Evolutionary conservation across 2,888 invertebrate genomes (phyloP).

Genomic region (Boloria euphrosyne): DNA sequence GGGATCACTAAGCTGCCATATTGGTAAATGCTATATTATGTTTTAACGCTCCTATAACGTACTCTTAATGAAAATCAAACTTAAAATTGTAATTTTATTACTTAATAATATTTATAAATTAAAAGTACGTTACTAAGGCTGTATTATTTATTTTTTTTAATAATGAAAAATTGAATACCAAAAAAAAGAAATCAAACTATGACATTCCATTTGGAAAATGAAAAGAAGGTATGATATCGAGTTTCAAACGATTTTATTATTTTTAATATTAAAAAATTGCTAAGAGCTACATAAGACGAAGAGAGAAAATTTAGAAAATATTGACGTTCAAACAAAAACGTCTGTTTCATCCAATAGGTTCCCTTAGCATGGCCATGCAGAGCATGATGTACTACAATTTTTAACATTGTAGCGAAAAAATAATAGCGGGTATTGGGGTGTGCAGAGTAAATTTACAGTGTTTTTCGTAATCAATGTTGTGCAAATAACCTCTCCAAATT

Average conservation of each 20-base stretch:
- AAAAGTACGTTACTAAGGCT: slow-evolving; percentile 71
- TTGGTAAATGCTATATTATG: slow-evolving; percentile 79
- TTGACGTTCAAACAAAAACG: slow-evolving; percentile 5
- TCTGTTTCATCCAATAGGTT: slow-evolving; percentile 46
- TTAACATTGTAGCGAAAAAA: slow-evolving; percentile 60
- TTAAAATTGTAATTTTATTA: slow-evolving; percentile 6
- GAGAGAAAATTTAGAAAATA: slow-evolving; percentile 21
- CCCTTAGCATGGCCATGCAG: slow-evolving; percentile 67
- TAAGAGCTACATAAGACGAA: slow-evolving; percentile 11
- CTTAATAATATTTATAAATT: slow-evolving; percentile 43
- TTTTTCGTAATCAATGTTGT: slow-evolving; percentile 46
- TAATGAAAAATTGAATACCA: slow-evolving; percentile 48
- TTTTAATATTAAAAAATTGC: slow-evolving; percentile 10
- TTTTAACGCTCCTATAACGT: slow-evolving; percentile 63
- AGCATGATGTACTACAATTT: slow-evolving; percentile 57
- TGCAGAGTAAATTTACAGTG: slow-evolving; percentile 75
- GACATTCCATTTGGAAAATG: slow-evolving; percentile 35
- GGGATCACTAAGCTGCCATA: slow-evolving; percentile 74
- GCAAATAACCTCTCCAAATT: slow-evolving; percentile 29
- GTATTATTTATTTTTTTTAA: slow-evolving; percentile 50
- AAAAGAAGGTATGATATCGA: slow-evolving; percentile 30
- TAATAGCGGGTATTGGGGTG: slow-evolving; percentile 65
- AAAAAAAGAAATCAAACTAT: slow-evolving; percentile 37
- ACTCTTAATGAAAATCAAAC: slow-evolving; percentile 61
- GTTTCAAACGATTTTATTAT: slow-evolving; percentile 29